Evolutionary conservation across 1,140 invertebrate species (phyloP).

Genomic region (Ptiloglossa arizonensis): DNA sequence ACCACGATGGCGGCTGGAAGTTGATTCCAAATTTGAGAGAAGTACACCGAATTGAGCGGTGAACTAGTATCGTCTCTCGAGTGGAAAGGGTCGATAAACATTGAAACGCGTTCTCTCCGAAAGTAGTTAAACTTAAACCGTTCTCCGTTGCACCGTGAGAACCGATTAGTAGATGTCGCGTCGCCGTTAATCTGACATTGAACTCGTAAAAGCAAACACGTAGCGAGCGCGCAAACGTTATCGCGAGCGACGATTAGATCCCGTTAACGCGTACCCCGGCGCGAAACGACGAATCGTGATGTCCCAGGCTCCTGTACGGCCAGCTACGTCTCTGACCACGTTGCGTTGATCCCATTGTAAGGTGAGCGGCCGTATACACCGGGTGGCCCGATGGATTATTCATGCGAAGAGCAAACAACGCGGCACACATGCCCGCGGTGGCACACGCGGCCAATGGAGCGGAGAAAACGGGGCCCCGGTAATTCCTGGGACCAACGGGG

Average conservation of each 20-base stretch:
- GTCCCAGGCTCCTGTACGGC: not conserved
- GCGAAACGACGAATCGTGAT: not conserved
- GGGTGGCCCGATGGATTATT: conserved; percentile 52
- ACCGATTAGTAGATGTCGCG: too few species aligned
- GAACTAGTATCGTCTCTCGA: too few species aligned
- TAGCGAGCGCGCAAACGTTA: too few species aligned
- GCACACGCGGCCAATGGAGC: conserved; percentile 14
- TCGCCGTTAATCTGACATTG: too few species aligned
- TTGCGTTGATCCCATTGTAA: conserved; percentile 30
- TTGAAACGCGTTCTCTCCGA: too few species aligned
- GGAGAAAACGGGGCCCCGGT: conserved; percentile 8
- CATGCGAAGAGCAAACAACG: conserved; percentile 42
- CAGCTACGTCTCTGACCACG: not conserved
- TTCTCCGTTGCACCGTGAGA: too few species aligned
- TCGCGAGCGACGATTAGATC: not conserved
- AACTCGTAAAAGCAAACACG: too few species aligned
- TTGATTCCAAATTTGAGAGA: too few species aligned
- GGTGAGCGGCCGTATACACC: conserved; percentile 30
- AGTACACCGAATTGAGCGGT: too few species aligned
- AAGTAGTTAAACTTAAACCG: too few species aligned
- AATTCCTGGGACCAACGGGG: conserved; percentile 43
- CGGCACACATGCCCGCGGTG: not conserved
- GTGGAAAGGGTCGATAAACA: too few species aligned
- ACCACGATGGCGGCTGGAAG: too few species aligned
- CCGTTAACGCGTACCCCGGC: not conserved